Base-by-base conservation (phyloP, 2,888 invertebrate genomes). In the Smittia aterrima region DNA sequence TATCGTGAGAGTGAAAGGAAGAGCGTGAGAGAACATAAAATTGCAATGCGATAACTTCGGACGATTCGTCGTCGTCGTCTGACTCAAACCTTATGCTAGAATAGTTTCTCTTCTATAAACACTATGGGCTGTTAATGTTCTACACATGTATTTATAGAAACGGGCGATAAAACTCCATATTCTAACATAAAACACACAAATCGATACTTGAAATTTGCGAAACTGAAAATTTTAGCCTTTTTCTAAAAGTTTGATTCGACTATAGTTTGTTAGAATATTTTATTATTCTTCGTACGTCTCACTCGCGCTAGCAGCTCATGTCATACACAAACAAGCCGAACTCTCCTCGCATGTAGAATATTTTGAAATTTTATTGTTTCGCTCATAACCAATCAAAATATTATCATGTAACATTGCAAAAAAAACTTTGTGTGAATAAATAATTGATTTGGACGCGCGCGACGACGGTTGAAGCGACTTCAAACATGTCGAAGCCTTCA, bases 341-440 rank as follows among this genome's bases (percentile, higher is more conserved):
- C 11, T 32, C n/a, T 53, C 25, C 53, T 53, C 27, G 53, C 25
- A 53, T 70, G 53, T 27, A 70, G 27, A 22, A 70, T 47, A 53
- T 54, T 53, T 27, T 41, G 18, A 38, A 27, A 25, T 70, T 27
- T 32, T 70, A 24, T 70, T 68, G 41, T 70, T 32, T 3, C 32
- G 32, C 32, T 70, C 70, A 54, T 70, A 53, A 70, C 70, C 70
- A 70, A 70, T 70, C 70, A 70, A 70, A 70, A 70, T 70, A 54
- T 70, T 70, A 53, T 70, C 70, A 54, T 54, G 70, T 70, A 70
- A 53, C 40, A 68, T 24, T 70, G 54, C 22, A 41, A 41, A 67
- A 67, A n/a, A 32, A 41, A 58, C 58, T 58, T 58, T 11, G 58
- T 22, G 18, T 58, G 22, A 58, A 58, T 58, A 58, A 58, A 20